These are phyloP conservation scores for Paradisaea rubra DNA, from an alignment of 2,113 vertebrate genomes.

Conservation along the genomic window DNA sequence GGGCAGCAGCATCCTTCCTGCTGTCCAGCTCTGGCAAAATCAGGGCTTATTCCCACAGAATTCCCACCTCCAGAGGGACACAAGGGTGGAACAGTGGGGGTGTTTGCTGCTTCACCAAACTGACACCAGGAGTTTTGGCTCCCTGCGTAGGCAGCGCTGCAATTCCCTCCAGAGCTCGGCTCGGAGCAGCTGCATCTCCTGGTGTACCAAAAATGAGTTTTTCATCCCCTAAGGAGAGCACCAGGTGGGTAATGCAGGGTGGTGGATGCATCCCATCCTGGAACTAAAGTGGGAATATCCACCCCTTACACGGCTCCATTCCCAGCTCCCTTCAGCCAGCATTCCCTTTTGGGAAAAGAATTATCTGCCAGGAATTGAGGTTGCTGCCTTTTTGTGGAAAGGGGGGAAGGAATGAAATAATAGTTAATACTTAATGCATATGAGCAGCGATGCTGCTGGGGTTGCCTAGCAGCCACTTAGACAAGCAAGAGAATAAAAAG, in stretches of 20 bases:
- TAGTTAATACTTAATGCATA: slow-evolving; percentile 43
- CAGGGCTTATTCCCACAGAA: not conserved
- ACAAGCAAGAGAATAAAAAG: slow-evolving; percentile 43
- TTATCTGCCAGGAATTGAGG: not conserved
- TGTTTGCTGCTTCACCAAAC: not conserved
- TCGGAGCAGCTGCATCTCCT: not conserved
- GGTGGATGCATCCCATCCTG: not conserved
- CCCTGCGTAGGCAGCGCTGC: not conserved
- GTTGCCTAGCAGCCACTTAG: slow-evolving; percentile 61
- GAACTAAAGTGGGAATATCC: not conserved
- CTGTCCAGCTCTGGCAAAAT: not conserved
- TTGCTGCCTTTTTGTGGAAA: not conserved
- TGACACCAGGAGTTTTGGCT: not conserved
- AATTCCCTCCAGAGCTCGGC: not conserved
- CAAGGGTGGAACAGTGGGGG: not conserved
- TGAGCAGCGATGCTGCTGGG: slow-evolving; percentile 8
- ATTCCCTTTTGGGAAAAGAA: not conserved
- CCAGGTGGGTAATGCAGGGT: not conserved
- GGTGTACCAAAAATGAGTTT: not conserved
- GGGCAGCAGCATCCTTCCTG: not conserved
- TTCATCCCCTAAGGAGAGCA: not conserved
- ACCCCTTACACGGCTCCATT: accelerated
- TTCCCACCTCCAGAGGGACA: not conserved
- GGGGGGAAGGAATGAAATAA: not conserved
- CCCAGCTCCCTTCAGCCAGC: not conserved